Base-by-base conservation (phyloP, 2,113 vertebrate species). In the Poeciliopsis turrubarensis region DNA sequence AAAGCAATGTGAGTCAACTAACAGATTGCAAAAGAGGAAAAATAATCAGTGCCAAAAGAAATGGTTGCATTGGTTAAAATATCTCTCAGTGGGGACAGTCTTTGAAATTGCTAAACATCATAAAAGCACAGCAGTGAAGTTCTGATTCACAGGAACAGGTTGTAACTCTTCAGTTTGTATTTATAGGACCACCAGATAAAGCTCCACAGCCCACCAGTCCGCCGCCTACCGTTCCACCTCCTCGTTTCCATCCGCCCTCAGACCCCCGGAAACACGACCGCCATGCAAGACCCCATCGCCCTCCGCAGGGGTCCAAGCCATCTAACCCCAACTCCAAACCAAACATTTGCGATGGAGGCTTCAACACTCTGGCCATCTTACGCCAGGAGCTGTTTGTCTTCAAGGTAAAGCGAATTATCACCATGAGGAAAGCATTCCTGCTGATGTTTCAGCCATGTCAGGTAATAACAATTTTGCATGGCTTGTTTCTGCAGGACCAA, bases 331-430 rank as follows among this genome's bases (percentile, higher is more conserved):
- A 98, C 92, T 95, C 96, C 92, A 98, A 97, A 82, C 98, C 98
- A 70, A 97, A 96, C 94, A 99, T 99, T 95, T 99, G 98, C 63
- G 98, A 99, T 65, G 98, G 98, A 63, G 97, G 98, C 92, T 99
- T 99, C 93, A 98, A 99, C 94, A 99, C 98, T 13, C 91, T 99
- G 85, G 98, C 98, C 87, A 96, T 99, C 91, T 95, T 99, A 73
- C 95, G 98, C 32, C 93, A 97, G 68, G 98, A 99, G 93, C 97
- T 99, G 87, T 99, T 99, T 91, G 97, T 99, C 81, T 99, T 99
- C 87, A 99, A 99, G 97, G 98, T 99, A 96, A 86, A 72, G 25
- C 9, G 7, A 22, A 25, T 25, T 13, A 89, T 51, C 30, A 31
- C 26, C 11, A 3, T 27, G 29, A 72, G 41, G 54, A 1, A 19